These are phyloP conservation scores for Aulostomus chinensis DNA, from an alignment of 2,797 vertebrate species.

Conservation along the genomic window DNA sequence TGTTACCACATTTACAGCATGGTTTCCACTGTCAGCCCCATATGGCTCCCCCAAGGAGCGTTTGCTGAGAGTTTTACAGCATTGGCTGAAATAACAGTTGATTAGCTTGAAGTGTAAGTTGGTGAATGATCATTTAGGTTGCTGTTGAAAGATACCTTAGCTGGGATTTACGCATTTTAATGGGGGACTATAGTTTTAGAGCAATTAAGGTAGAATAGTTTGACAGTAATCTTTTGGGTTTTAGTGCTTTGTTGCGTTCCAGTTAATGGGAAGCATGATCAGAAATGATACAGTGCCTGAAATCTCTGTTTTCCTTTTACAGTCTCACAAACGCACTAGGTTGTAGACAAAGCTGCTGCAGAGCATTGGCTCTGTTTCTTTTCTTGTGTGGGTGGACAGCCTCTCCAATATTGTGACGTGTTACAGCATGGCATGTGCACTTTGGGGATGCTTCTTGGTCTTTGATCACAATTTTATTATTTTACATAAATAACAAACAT, in stretches of 20 bases:
- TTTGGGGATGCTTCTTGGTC: background rate
- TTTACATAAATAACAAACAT: no score
- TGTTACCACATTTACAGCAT: constrained; percentile 31
- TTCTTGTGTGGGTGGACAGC: background rate
- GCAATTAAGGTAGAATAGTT: no score
- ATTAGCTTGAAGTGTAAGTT: background rate
- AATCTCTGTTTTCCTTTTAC: constrained; percentile 57
- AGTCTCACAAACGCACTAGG: constrained; percentile 23
- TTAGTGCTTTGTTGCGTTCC: no score
- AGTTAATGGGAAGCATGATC: constrained; percentile 45
- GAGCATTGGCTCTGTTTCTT: constrained; percentile 1
- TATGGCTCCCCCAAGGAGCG: background rate
- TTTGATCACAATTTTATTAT: background rate
- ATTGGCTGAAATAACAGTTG: constrained; percentile 8
- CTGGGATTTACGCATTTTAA: no score
- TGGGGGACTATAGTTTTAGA: no score
- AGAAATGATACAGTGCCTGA: constrained; percentile 62
- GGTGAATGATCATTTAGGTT: no score
- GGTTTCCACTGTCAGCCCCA: constrained; percentile 24
- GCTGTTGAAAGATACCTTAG: no score
- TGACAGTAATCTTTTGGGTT: no score
- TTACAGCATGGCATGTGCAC: background rate
- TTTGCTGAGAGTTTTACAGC: constrained; percentile 11
- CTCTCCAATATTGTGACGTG: background rate
- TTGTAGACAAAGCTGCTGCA: constrained; percentile 29